These are phyloP conservation scores for Antheraea assamensis DNA, from an alignment of 2,888 invertebrate species.

Conservation along the genomic window DNA sequence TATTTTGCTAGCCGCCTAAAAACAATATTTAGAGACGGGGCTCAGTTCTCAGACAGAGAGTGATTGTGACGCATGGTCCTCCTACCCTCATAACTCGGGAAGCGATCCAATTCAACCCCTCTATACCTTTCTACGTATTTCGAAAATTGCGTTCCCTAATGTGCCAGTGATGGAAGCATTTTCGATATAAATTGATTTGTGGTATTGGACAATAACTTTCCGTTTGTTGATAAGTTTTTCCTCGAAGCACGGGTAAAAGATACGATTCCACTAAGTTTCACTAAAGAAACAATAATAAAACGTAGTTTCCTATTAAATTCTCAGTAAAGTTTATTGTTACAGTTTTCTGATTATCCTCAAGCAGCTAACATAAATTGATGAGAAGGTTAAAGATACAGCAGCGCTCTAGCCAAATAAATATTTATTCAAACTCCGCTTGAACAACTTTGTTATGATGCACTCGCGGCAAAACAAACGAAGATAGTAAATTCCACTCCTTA, in stretches of 20 bases:
- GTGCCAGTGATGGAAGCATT: constrained; percentile 28
- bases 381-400: not conserved
- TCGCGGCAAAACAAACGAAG: not conserved
- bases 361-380: not conserved
- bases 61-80: constrained; percentile 60
- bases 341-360: not conserved
- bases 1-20: constrained; percentile 43
- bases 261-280: not conserved
- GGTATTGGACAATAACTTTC: constrained; percentile 20
- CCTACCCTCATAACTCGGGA: constrained; percentile 52
- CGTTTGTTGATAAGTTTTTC: constrained; percentile 18
- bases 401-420: not conserved
- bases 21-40: constrained; percentile 58
- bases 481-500: not conserved
- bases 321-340: not conserved
- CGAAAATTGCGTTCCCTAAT: constrained; percentile 42
- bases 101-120: constrained; percentile 46
- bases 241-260: not conserved
- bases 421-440: not conserved
- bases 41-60: constrained; percentile 56
- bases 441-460: constrained; percentile 6
- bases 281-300: not conserved
- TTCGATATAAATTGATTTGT: constrained; percentile 22
- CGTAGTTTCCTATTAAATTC: not conserved
- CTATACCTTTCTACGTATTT: constrained; percentile 46